Base-by-base conservation (phyloP, 2,113 vertebrate species). In the Cavia aperea region DNA sequence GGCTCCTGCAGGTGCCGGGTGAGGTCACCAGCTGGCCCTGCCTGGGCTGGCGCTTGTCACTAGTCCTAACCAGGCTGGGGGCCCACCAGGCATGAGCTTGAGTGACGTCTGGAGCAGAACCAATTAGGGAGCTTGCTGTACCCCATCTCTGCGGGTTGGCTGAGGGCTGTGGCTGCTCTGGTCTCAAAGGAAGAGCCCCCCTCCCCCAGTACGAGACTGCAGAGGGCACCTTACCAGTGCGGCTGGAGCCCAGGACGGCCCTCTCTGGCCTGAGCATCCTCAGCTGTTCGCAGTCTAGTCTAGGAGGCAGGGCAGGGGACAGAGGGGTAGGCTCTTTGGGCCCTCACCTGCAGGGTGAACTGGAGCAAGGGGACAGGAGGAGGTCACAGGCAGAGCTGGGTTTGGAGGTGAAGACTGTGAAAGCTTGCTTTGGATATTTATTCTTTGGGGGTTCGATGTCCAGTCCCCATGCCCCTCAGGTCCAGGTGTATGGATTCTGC, bases 71-170 rank as follows among this genome's bases (percentile, higher is more conserved):
- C 68, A 90, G 73, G 73, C 89, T 2, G 14, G 0, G 1, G 82
- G 33, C n/a, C 56, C 49, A 4, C 1, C 0, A 33, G 83, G 90
- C 94, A 88, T 9, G 26, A 2, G 24, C 70, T 66, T 23, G 88
- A 56, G 33, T 65, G 87, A 58, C 70, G 83, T 91, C 92, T 39
- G 86, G 87, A 89, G 62, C 14, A 92, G 68, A 90, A 87, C 49
- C 90, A 88, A 89, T 88, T 72, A 58, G 19, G 56, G 62, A 82
- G 43, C 36, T 89, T 88, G 81, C 70, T 92, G 88, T 43, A 88
- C 79, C 63, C 60, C 19, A 6, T 33, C 79, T 65, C 65, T 84
- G 49, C 65, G 86, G 63, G 78, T 39, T 33, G 12, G 70, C 31
- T 82, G 46, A 54, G 60, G 75, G 87, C 39, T 86, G 68, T 29